Percentiles rank a stretch among this genome's conserved stretches.
Conservation (phyloP, 2,888 invertebrate genomes). For the Panorpa germanica region DNA sequence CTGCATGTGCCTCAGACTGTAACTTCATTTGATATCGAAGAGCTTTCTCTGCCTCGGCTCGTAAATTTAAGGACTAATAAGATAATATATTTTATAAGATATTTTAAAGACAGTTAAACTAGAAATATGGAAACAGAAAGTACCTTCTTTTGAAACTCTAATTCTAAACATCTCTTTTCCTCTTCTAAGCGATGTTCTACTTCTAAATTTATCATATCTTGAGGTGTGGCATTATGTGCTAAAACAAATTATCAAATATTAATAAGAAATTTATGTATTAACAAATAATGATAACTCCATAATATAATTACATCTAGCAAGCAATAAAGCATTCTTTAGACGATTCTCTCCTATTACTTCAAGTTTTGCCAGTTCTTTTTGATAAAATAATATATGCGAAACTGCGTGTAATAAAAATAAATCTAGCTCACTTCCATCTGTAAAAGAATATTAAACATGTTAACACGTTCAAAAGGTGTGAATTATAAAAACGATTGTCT, state of each 20-base stretch:
- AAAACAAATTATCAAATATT: too few species aligned
- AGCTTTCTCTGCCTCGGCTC: conserved; percentile 47
- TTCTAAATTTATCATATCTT: conserved; percentile 31
- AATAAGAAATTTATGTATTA: too few species aligned
- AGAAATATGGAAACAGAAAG: conserved; percentile 11
- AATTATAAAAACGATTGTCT: too few species aligned
- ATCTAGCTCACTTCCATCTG: conserved; percentile 46
- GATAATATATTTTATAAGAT: conserved; percentile 9
- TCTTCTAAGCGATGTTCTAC: conserved; percentile 50
- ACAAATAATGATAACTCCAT: too few species aligned
- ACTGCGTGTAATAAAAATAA: conserved; percentile 63
- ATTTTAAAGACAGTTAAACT: neutral
- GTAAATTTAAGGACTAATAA: conserved; percentile 39
- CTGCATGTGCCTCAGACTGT: conserved; percentile 72
- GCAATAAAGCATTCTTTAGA: conserved; percentile 42
- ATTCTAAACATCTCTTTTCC: conserved; percentile 42
- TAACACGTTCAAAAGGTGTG: too few species aligned
- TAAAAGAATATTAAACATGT: too few species aligned
- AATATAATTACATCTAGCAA: too few species aligned
- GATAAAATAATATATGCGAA: conserved; percentile 52
- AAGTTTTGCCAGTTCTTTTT: conserved; percentile 54
- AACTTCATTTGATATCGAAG: conserved; percentile 61
- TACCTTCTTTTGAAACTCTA: conserved; percentile 56
- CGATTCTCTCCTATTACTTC: conserved; percentile 43
- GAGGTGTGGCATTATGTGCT: too few species aligned